phyloP scores from a whole-genome alignment of 2,113 vertebrate genomes.

The Acinonyx jubatus region DNA sequence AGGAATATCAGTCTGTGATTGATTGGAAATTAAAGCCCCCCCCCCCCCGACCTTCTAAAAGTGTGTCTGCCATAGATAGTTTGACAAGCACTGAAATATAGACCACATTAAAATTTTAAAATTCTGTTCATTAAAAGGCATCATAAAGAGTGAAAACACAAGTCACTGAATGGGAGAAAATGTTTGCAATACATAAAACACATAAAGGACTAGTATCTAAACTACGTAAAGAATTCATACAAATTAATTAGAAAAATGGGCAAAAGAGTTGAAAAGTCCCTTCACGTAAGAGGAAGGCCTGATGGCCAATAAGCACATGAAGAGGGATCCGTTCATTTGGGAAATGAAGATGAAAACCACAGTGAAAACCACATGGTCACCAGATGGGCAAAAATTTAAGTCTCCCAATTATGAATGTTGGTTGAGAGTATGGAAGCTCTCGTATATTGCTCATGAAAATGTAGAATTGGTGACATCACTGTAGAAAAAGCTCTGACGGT shows the following conservation, averaged over 20 bases:
- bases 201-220: neutral
- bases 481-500: neutral
- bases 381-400: neutral
- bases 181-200: neutral
- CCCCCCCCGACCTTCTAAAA: neutral
- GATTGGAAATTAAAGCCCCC: neutral
- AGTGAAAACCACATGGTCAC: neutral
- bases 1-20: neutral
- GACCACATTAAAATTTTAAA: neutral
- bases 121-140: neutral
- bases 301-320: neutral
- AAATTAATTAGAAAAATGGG: constrained; percentile 19
- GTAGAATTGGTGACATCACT: neutral
- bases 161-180: neutral
- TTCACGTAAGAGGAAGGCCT: neutral
- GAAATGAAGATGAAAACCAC: constrained; percentile 33
- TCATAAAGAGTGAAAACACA: neutral
- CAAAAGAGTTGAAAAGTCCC: neutral
- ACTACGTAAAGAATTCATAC: neutral
- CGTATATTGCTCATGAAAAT: neutral
- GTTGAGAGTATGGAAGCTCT: neutral
- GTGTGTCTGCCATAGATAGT: neutral
- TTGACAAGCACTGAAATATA: neutral
- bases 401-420: neutral
- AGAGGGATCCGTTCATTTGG: neutral